A percentile compares a stretch with the other conserved stretches of the same genome.
Evolutionary conservation across 2,113 vertebrate genomes (phyloP).

Genomic region (Ranitomeya imitator): DNA sequence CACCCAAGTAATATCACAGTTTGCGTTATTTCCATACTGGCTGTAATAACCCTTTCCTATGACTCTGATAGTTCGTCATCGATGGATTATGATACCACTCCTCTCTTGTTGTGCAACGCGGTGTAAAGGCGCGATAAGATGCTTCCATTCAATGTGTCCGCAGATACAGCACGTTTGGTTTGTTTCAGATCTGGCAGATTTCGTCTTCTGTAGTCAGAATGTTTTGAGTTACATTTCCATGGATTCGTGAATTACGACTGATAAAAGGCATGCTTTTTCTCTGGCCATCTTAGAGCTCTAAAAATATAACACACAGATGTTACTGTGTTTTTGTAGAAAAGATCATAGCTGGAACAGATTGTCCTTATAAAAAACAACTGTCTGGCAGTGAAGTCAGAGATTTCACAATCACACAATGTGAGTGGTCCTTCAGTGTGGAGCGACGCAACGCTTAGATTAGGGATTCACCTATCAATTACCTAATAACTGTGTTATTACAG

Average conservation of each 20-base stretch:
- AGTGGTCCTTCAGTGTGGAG: not conserved
- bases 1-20: too few species aligned
- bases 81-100: too few species aligned
- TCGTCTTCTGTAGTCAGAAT: not conserved
- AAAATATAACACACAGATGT: constrained; percentile 49
- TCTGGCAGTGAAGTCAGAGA: not conserved
- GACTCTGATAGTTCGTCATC: not conserved
- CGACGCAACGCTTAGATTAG: not conserved
- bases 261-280: constrained; percentile 8
- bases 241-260: not conserved
- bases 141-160: not conserved
- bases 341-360: constrained; percentile 52
- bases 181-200: not conserved
- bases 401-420: not conserved
- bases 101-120: too few species aligned
- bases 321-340: constrained; percentile 37
- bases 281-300: constrained; percentile 27
- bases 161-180: not conserved
- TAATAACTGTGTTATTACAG: not conserved
- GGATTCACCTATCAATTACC: not conserved
- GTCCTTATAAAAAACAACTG: constrained; percentile 47
- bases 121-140: not conserved
- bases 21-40: too few species aligned
- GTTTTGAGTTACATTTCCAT: constrained; percentile 5
- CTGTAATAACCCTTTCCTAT: not conserved